These are phyloP conservation scores for Picathartes gymnocephalus DNA, from an alignment of 2,113 vertebrate species.

Conservation along the genomic window DNA sequence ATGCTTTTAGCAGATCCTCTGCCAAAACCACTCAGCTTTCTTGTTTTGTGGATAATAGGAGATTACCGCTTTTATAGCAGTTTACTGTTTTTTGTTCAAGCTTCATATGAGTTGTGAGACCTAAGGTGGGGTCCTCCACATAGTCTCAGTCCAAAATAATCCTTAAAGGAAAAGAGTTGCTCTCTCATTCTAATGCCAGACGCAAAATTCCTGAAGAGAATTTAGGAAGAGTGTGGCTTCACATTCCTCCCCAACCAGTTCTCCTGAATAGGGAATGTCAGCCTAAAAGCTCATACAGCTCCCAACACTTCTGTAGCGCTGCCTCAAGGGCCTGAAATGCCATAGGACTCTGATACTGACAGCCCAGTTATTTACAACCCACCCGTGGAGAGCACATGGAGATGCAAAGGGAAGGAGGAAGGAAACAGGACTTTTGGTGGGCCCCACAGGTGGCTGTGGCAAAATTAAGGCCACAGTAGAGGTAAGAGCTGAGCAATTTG, in stretches of 20 bases:
- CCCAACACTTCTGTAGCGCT: not conserved
- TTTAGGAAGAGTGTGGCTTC: not conserved
- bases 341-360: not conserved
- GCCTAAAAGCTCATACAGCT: not conserved
- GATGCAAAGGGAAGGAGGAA: not conserved
- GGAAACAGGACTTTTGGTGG: not conserved
- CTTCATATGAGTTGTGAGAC: not conserved
- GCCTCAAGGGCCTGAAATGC: not conserved
- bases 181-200: not conserved
- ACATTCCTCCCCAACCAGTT: not conserved
- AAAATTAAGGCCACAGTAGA: not conserved
- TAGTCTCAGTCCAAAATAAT: not conserved
- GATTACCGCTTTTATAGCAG: not conserved
- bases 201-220: not conserved
- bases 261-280: not conserved
- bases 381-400: accelerated
- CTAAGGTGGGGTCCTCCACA: not conserved
- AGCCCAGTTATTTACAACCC: not conserved
- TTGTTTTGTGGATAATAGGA: not conserved
- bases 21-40: not conserved
- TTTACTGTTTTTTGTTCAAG: not conserved
- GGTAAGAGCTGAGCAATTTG: not conserved
- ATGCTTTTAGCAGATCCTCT: not conserved
- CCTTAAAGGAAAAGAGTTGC: not conserved
- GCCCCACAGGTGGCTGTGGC: not conserved